Percentiles rank a stretch among this genome's conserved stretches.
Evolutionary conservation across 2,797 vertebrate genomes (phyloP).

Genomic region (Pterois miles): DNA sequence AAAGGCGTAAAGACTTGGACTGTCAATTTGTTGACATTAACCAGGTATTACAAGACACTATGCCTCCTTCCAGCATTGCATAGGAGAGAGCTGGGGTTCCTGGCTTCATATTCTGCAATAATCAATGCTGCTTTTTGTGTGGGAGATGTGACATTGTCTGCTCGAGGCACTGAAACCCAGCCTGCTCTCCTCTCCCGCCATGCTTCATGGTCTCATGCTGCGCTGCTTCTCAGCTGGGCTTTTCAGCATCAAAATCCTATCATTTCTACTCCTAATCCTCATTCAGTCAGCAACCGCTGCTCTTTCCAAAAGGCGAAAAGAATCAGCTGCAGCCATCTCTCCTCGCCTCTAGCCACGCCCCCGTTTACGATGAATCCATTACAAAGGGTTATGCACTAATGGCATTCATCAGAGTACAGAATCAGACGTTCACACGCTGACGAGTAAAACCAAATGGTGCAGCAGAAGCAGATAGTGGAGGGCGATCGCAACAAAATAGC

Average conservation of each 20-base stretch:
- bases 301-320: constrained; percentile 43
- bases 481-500: not conserved
- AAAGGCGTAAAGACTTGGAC: not conserved
- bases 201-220: constrained; percentile 50
- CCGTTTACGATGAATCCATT: constrained; percentile 23
- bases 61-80: constrained; percentile 8
- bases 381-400: constrained; percentile 33
- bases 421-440: constrained; percentile 13
- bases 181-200: constrained; percentile 24
- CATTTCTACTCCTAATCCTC: constrained; percentile 57
- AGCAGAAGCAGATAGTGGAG: not conserved
- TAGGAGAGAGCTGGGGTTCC: constrained; percentile 23
- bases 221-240: constrained; percentile 39
- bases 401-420: constrained; percentile 15
- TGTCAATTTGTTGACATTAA: constrained; percentile 48
- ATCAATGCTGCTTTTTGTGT: constrained; percentile 56
- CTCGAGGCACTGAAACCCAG: constrained; percentile 36
- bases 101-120: constrained; percentile 36
- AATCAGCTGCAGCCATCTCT: constrained; percentile 51
- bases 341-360: constrained; percentile 19
- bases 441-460: not conserved
- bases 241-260: constrained; percentile 62
- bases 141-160: constrained; percentile 56
- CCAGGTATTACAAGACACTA: constrained; percentile 28
- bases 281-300: constrained; percentile 48